These are phyloP conservation scores for Neoaliturus tenellus DNA, from an alignment of 2,888 invertebrate genomes.

Conservation along the genomic window DNA sequence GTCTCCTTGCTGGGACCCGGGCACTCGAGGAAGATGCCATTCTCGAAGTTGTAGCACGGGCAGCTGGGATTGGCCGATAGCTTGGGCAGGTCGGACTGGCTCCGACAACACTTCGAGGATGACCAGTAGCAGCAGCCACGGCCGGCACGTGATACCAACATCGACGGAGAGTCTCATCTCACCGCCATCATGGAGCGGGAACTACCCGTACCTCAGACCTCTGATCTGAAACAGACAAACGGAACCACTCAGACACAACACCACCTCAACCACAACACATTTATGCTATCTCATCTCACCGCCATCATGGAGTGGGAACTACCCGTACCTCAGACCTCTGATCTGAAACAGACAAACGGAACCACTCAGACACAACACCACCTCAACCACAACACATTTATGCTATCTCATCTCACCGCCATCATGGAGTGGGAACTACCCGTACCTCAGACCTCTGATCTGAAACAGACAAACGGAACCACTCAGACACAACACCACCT, in stretches of 20 bases:
- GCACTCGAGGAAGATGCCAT: constrained; percentile 93
- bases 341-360: constrained; percentile 30
- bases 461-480: constrained; percentile 15
- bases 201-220: constrained; percentile 68
- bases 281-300: constrained; percentile 58
- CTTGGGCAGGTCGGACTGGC: constrained; percentile 77
- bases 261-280: background rate
- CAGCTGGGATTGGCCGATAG: constrained; percentile 87
- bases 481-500: too few species aligned
- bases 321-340: constrained; percentile 67
- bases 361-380: too few species aligned
- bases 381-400: background rate
- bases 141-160: constrained; percentile 25
- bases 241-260: too few species aligned
- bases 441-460: constrained; percentile 66
- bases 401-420: constrained; percentile 62
- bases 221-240: constrained; percentile 37
- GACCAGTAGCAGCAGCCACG: constrained; percentile 56
- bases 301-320: constrained; percentile 68
- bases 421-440: constrained; percentile 68
- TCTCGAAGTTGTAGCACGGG: constrained; percentile 95
- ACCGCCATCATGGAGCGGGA: constrained; percentile 68
- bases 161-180: constrained; percentile 54
- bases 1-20: constrained; percentile 87
- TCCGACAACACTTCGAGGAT: constrained; percentile 64